These are phyloP conservation scores for Bombus pyrosoma DNA, from an alignment of 1,140 invertebrate genomes.

Conservation along the genomic window DNA sequence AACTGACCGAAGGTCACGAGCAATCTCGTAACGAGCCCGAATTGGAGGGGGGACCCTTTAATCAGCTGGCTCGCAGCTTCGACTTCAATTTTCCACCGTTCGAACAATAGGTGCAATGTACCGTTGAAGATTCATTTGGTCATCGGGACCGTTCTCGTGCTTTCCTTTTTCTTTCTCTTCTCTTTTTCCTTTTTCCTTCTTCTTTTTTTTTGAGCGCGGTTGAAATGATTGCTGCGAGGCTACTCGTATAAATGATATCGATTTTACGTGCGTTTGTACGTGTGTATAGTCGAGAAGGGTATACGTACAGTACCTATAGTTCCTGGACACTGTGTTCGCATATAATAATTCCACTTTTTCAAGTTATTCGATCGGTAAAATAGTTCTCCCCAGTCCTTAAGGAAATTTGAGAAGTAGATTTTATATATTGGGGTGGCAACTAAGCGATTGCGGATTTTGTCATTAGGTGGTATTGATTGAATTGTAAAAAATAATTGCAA, in stretches of 20 bases:
- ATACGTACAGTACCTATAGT: background rate
- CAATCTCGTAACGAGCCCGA: background rate
- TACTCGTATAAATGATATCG: background rate
- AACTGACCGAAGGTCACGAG: slow-evolving; percentile 38
- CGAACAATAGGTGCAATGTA: slow-evolving; percentile 25
- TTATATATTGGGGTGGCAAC: too few relatives aligned
- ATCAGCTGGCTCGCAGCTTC: slow-evolving; percentile 31
- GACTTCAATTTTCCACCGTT: slow-evolving; percentile 32
- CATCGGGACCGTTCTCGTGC: background rate
- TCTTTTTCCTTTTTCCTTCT: background rate
- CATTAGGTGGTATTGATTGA: too few relatives aligned
- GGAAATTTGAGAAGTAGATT: too few relatives aligned
- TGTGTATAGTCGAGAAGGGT: background rate
- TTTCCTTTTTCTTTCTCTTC: background rate
- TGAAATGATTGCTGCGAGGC: background rate
- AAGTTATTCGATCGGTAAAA: too few relatives aligned
- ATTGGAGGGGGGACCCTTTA: background rate
- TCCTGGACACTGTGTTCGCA: background rate
- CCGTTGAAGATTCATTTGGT: slow-evolving; percentile 18
- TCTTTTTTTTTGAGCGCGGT: background rate
- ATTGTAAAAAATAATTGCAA: background rate
- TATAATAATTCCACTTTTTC: too few relatives aligned
- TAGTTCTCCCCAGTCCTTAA: too few relatives aligned
- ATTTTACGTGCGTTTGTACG: background rate
- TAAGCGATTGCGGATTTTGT: too few relatives aligned